A percentile compares a stretch with the other conserved stretches of the same genome.
Evolutionary conservation across 2,113 vertebrate genomes (phyloP).

Genomic region (human): DNA sequence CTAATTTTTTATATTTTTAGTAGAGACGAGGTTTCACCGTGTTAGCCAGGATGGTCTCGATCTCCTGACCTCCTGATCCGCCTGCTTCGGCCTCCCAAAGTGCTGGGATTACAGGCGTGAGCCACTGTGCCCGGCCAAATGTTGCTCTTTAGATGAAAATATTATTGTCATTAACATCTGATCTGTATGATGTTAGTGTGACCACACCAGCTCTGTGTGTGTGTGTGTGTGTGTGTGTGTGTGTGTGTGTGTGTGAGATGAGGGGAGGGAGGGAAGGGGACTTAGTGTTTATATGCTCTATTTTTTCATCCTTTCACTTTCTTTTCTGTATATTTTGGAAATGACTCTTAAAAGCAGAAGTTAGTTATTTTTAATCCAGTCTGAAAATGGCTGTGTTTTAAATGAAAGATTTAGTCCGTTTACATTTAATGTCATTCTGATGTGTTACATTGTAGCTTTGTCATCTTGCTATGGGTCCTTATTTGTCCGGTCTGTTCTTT

Average conservation of each 20-base stretch:
- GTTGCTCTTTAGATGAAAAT: background rate
- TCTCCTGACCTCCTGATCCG: too few species aligned
- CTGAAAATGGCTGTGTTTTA: background rate
- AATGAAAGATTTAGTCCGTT: background rate
- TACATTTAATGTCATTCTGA: background rate
- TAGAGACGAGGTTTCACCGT: too few species aligned
- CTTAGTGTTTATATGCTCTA: fast-evolving
- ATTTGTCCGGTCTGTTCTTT: background rate
- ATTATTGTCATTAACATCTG: background rate
- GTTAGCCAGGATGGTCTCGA: too few species aligned
- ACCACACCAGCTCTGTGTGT: fast-evolving
- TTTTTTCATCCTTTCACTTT: background rate
- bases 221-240: too few species aligned
- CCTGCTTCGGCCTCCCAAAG: too few species aligned
- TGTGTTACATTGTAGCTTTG: too few species aligned
- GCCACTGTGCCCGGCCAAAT: too few species aligned
- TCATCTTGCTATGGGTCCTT: background rate
- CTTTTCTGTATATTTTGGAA: background rate
- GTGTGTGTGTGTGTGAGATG: too few species aligned
- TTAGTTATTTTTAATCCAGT: background rate
- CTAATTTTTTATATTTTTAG: too few species aligned
- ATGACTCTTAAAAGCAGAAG: background rate
- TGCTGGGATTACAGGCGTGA: too few species aligned
- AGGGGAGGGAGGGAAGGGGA: too few species aligned
- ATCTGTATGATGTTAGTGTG: background rate